Evolutionary conservation across 37 sponge, comb jelly and placozoan species (phyloP).

Genomic region (Amphimedon queenslandica): DNA sequence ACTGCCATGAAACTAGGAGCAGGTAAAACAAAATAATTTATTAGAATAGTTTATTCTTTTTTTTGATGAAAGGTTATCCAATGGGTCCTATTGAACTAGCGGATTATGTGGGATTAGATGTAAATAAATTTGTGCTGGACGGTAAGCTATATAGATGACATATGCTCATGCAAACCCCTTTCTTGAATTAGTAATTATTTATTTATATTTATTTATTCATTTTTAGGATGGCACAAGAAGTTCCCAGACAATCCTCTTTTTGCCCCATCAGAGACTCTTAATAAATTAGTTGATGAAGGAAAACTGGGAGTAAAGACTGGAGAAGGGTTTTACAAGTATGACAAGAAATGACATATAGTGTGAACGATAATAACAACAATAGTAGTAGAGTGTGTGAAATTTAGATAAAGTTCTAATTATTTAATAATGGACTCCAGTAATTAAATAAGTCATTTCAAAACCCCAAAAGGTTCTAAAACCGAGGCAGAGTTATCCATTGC

Average conservation of each 20-base stretch:
- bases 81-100: conserved; percentile 96
- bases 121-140: conserved; percentile 82
- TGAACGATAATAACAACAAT: too few species aligned
- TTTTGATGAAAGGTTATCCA: conserved; percentile 59
- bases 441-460: too few species aligned
- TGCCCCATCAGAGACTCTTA: conserved; percentile 55
- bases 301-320: conserved; percentile 92
- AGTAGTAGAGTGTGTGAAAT: too few species aligned
- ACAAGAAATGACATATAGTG: conserved; percentile 38
- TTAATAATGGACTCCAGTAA: too few species aligned
- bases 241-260: conserved; percentile 87
- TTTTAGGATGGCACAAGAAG: conserved; percentile 74
- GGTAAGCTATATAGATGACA: conserved; percentile 40
- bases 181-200: too few species aligned
- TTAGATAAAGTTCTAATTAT: too few species aligned
- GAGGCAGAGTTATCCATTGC: too few species aligned
- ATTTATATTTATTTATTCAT: too few species aligned
- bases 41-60: neutral
- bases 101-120: conserved; percentile 96
- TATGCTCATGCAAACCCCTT: too few species aligned
- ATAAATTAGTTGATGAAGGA: conserved; percentile 81
- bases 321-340: conserved; percentile 88
- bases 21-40: conserved; percentile 36
- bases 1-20: conserved; percentile 97
- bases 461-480: too few species aligned